Base-by-base conservation (phyloP, 2,888 invertebrate species). In the Thereva nobilitata region DNA sequence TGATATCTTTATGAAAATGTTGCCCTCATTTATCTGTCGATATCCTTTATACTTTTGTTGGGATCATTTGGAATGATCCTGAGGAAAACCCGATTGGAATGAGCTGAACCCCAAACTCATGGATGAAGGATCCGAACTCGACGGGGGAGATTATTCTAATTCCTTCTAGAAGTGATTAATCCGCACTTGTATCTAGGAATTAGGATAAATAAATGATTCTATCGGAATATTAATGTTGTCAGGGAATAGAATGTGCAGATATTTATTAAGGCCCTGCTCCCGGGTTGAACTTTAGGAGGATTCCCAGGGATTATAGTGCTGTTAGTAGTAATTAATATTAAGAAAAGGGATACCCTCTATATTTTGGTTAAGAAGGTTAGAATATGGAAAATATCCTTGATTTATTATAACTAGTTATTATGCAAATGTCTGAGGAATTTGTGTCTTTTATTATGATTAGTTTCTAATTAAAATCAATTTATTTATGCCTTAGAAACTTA, bases 171-270 rank as follows among this genome's bases (percentile, higher is more conserved):
- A 64, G 64, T 64, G 64, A 64, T 64, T 64, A 64, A 64, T 64
- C 64, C 53, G 53, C 42, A 64, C 64, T 64, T 64, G 53, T 64
- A 64, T 64, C 23, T 64, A 44, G 53, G 64, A 64, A 64, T 64
- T 64, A 64, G 64, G 41, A 64, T 64, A 53, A 64, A 64, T 64
- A 64, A 64, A 64, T 53, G 64, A 64, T 64, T 64, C 53, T 49
- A 64, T 61, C 61, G 23, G 49, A 50, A 56, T 56, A 56, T 53
- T 53, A 53, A 53, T 42, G 55, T 41, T 42, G 61, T 50, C 9
- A 38, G 40, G 12, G 41, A 40, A 35, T 35, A 23, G 55, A n/a
- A 41, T 40, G n/a, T 55, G 37, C 54, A 38, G 41, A 40, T 49
- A 40, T 10, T 40, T 38, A 23, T 7, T n/a, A 10, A 5, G 57